These are phyloP conservation scores for Rafetus swinhoei DNA, from an alignment of 2,113 vertebrate species.

Conservation along the genomic window DNA sequence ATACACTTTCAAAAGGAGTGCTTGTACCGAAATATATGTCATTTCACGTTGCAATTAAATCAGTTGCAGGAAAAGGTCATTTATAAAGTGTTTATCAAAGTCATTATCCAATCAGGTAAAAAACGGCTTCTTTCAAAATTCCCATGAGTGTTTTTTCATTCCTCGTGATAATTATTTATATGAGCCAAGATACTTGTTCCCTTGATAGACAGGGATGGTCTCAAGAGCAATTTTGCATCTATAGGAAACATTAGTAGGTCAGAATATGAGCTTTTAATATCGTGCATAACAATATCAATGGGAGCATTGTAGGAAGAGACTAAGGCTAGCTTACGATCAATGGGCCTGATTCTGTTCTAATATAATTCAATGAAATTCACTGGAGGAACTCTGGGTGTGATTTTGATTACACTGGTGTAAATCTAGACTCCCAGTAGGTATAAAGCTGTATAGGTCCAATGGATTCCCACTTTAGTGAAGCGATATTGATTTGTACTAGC, in stretches of 20 bases:
- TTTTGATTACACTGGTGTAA: not conserved
- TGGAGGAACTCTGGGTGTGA: not conserved
- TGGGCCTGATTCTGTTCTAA: not conserved
- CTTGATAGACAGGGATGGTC: not conserved
- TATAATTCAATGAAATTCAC: not conserved
- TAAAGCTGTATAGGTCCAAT: not conserved
- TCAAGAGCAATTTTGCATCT: not conserved
- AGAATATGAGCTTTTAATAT: no score
- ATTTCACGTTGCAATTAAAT: no score
- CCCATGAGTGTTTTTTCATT: not conserved
- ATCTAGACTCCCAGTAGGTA: not conserved
- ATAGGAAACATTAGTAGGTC: not conserved
- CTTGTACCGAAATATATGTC: no score
- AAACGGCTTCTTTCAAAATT: not conserved
- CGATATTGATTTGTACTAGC: not conserved
- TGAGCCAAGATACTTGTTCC: not conserved
- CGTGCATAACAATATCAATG: not conserved
- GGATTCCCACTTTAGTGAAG: not conserved
- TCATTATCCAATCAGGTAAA: not conserved
- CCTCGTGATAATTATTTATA: not conserved
- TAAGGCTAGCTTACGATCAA: not conserved
- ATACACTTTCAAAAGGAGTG: no score
- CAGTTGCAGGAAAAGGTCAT: no score
- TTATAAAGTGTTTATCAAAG: not conserved
- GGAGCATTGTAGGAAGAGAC: not conserved